Conservation (phyloP, 2,888 invertebrate genomes). For the Selenia dentaria region DNA sequence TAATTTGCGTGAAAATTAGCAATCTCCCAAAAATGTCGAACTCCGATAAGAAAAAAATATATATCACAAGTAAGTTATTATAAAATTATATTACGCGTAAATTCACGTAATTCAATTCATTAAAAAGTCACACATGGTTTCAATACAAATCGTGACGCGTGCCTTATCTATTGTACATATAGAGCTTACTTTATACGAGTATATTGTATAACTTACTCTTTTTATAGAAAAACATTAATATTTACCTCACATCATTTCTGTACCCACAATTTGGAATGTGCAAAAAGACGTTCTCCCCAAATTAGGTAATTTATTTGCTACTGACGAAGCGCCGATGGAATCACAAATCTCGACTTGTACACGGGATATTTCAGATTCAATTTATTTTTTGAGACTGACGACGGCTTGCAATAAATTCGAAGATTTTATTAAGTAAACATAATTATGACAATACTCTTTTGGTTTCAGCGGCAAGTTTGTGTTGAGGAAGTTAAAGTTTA, state of each 20-base stretch:
- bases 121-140: too few relatives aligned
- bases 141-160: too few relatives aligned
- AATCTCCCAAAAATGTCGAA: too few relatives aligned
- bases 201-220: too few relatives aligned
- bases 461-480: conserved; percentile 4
- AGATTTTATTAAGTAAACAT: conserved; percentile 21
- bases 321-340: conserved; percentile 27
- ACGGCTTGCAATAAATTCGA: conserved; percentile 6
- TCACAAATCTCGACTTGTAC: conserved; percentile 26
- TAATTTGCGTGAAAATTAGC: too few relatives aligned
- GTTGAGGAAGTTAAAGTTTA: not conserved
- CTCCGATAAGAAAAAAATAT: too few relatives aligned
- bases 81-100: too few relatives aligned
- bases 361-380: conserved; percentile 25
- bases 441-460: conserved; percentile 11
- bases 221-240: too few relatives aligned
- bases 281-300: conserved; percentile 27
- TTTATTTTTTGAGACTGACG: conserved; percentile 25
- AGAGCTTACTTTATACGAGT: too few relatives aligned
- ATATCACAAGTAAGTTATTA: too few relatives aligned
- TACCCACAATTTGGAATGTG: conserved; percentile 19
- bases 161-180: too few relatives aligned
- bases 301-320: conserved; percentile 35
- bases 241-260: conserved; percentile 1
- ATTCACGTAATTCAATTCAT: too few relatives aligned